A percentile compares a stretch with the other conserved stretches of the same genome.
Conservation (phyloP, 2,888 invertebrate species). For the Rotaria socialis region DNA sequence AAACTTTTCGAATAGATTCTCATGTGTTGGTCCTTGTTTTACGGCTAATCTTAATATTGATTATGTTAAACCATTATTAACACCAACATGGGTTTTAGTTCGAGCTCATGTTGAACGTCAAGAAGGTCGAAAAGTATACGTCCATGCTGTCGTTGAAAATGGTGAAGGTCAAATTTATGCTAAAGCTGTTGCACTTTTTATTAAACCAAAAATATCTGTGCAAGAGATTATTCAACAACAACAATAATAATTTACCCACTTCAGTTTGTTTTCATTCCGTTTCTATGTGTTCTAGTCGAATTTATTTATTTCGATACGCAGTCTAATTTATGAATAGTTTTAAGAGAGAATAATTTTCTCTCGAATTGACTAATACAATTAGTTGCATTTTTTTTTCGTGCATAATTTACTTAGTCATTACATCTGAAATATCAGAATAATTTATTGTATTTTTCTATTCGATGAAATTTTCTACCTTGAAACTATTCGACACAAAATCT, state of each 20-base stretch:
- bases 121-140: not conserved
- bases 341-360: not conserved
- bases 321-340: not conserved
- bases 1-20: not conserved
- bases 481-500: not conserved
- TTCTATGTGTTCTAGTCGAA: not conserved
- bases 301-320: not conserved
- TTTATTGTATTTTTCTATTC: not conserved
- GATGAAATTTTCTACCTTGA: not conserved
- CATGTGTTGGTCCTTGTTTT: not conserved
- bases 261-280: not conserved
- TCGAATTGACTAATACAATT: not conserved
- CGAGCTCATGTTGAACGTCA: slow-evolving; percentile 26
- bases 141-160: not conserved
- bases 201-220: not conserved
- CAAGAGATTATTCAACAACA: not conserved
- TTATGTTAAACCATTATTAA: not conserved
- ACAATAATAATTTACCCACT: not conserved
- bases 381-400: not conserved
- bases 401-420: not conserved
- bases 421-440: too few species aligned
- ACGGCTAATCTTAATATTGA: slow-evolving; percentile 27
- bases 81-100: slow-evolving; percentile 21
- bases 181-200: not conserved
- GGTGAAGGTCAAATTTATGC: slow-evolving; percentile 24